Base-by-base conservation (phyloP, 2,888 invertebrate species). In the Chaetoderma sp. region DNA sequence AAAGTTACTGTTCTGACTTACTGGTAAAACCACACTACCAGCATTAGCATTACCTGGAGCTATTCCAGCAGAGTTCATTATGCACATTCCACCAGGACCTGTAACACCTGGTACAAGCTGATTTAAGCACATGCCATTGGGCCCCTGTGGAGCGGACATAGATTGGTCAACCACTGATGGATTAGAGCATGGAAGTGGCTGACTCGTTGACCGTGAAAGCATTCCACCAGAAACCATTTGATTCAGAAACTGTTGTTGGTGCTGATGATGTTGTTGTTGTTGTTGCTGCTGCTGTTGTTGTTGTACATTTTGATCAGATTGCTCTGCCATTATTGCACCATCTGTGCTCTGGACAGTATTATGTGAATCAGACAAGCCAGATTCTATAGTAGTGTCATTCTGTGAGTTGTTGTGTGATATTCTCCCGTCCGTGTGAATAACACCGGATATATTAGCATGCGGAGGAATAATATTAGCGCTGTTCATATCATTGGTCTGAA, bases 1-100 rank as follows among this genome's bases (percentile, higher is more conserved):
- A 25, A 77, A 58, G 39, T 74, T 75, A 6, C 75, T 73, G 50
- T 59, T 70, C 64, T 78, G 78, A 60, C 71, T 76, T 6, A 66
- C 73, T 13, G 75, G 73, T 30, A 77, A 54, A 4, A 75, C 64
- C 28, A 71, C 63, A 25, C 65, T 47, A 49, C 50, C 42, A 4
- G 30, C 30, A 25, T 27, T 13, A 39, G 49, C 39, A n/a, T 36
- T 36, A 27, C 32, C 56, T 44, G 52, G 39, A 55, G 23, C n/a
- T n/a, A n/a, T n/a, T n/a, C n/a, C n/a, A n/a, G n/a, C n/a, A 33
- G 28, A 16, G 18, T n/a, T 36, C 27, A 28, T 36, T 18, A 21
- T 25, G 30, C 18, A 36, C 36, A 33, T 5, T 32, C n/a, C 56
- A 21, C 21, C 6, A 21, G 30, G 16, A 47, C 10, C 23, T 21